Base-by-base conservation (phyloP, 2,888 invertebrate genomes). In the Ophioninae sp. region DNA sequence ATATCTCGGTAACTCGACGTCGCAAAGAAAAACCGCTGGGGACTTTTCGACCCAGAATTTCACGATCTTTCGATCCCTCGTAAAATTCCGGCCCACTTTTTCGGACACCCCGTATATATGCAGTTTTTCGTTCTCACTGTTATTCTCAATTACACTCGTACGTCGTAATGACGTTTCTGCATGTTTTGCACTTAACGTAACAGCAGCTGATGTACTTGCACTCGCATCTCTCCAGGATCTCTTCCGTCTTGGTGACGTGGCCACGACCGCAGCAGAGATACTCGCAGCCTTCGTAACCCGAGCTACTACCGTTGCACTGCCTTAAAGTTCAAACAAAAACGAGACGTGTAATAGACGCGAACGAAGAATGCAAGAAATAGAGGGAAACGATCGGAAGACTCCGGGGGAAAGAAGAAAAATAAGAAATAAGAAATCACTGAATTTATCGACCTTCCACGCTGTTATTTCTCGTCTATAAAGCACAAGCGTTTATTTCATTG, bases 121-220 rank as follows among this genome's bases (percentile, higher is more conserved):
- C 51, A 13, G 22, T 68, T 51, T 10, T 72, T 71, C 20, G 2
- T 17, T 44, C 68, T 51, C 13, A 6, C 58, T 68, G 17, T 39
- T 37, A 23, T 44, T 23, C 73, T 94, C 92, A 95, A 92, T 95
- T 95, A 94, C 97, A 97, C 93, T 95, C 96, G 93, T 96, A 95
- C 81, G 95, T 95, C 89, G 96, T 95, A 71, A 95, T 94, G 92
- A 95, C 94, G 88, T 95, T 95, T 87, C 95, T 94, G 93, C 97
- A 97, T 64, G 96, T 96, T 93, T 97, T 96, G 93, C 97, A 97
- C 94, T 96, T 96, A 83, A 97, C 97, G 93, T 96, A 96, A 93
- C 97, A 97, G 93, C 97, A 97, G 95, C 96, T 97, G 93, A 96
- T 95, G 94, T 97, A 97, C 92, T 96, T 96, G 94, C 97, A 97